Conservation (phyloP, 1,140 invertebrate species). For the Drosophila sp. region DNA sequence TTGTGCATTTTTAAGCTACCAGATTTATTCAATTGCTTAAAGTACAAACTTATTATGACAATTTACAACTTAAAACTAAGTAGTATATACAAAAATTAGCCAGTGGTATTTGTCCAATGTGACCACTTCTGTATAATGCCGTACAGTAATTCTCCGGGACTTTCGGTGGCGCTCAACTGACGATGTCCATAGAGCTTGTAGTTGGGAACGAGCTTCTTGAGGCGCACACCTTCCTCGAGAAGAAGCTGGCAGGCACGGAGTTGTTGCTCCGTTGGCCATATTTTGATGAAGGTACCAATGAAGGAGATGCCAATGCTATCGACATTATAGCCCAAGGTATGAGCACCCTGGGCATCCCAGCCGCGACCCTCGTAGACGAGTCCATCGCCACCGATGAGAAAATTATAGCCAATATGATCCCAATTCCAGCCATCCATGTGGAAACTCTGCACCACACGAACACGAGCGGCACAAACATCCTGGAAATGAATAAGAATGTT, state of each 20-base stretch:
- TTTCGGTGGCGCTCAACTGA: conserved; percentile 87
- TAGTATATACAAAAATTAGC: conserved; percentile 10
- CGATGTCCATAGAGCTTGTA: conserved; percentile 88
- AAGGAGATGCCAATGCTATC: conserved; percentile 88
- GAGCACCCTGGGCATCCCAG: conserved; percentile 88
- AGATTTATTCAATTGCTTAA: conserved; percentile 29
- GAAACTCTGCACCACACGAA: conserved; percentile 88
- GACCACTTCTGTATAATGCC: conserved; percentile 87
- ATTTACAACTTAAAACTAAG: conserved; percentile 2
- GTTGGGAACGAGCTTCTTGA: conserved; percentile 85
- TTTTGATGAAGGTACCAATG: conserved; percentile 88
- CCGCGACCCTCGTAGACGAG: conserved; percentile 87
- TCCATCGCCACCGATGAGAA: conserved; percentile 89
- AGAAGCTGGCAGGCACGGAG: conserved; percentile 86
- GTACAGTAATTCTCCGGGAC: conserved; percentile 88
- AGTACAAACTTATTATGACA: not conserved
- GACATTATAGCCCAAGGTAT: conserved; percentile 88
- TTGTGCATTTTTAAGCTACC: not conserved
- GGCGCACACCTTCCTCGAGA: conserved; percentile 87
- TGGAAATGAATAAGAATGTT: conserved; percentile 22
- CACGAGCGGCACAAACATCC: conserved; percentile 85
- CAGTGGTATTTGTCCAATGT: conserved; percentile 81
- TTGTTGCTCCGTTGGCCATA: conserved; percentile 86
- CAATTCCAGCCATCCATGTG: conserved; percentile 89
- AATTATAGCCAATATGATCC: conserved; percentile 89